Evolutionary conservation across 1,140 invertebrate genomes (phyloP).

Genomic region (Lycorma delicatula): DNA sequence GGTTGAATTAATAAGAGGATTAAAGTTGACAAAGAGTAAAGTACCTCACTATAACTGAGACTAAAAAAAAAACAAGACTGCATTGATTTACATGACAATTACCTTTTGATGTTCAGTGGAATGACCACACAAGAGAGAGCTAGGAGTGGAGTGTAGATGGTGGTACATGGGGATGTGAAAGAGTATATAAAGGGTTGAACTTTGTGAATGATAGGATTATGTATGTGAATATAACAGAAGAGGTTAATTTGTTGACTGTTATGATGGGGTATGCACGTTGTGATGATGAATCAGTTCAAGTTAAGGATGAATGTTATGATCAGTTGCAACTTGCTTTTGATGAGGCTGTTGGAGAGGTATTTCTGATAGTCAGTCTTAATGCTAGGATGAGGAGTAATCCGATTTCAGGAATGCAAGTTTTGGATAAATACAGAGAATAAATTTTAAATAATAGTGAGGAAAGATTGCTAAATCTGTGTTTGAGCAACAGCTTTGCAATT

Average conservation of each 20-base stretch:
- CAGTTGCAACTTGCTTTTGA: conserved; percentile 4
- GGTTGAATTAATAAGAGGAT: conserved; percentile 10
- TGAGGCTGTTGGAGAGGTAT: background rate
- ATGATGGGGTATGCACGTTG: background rate
- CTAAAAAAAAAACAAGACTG: conserved; percentile 18
- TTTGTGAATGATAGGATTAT: conserved; percentile 13
- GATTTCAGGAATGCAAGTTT: background rate
- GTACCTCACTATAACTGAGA: conserved; percentile 18
- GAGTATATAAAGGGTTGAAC: background rate
- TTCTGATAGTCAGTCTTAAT: conserved; percentile 1
- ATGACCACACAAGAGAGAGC: background rate
- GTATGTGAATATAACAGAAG: background rate
- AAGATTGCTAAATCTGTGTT: background rate
- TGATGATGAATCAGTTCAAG: background rate
- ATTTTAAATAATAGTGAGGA: background rate
- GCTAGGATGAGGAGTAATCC: conserved; percentile 2
- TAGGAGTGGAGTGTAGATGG: background rate
- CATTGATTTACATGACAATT: conserved; percentile 4
- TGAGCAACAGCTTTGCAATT: too few species aligned
- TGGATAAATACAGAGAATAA: background rate
- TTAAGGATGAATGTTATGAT: conserved; percentile 10
- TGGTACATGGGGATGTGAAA: background rate
- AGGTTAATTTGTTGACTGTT: background rate
- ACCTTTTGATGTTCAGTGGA: conserved; percentile 7
- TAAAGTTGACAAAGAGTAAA: conserved; percentile 7